Conservation (phyloP, 1,140 invertebrate species). For the Heliconius melpomene region DNA sequence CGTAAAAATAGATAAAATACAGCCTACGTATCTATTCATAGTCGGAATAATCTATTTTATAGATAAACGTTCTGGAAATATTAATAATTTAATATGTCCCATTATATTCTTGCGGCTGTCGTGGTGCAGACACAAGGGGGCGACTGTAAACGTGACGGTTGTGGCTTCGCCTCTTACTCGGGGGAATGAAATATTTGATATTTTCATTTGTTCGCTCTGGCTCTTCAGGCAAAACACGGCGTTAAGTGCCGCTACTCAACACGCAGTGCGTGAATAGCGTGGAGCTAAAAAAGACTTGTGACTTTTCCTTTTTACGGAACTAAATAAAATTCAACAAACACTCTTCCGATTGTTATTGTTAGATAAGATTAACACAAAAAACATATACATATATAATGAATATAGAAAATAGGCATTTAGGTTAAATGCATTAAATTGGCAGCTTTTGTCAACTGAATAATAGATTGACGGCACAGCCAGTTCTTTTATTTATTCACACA, state of each 20-base stretch:
- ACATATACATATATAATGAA: not conserved
- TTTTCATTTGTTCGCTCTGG: no score
- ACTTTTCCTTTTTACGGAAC: no score
- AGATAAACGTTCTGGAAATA: not conserved
- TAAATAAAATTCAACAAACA: not conserved
- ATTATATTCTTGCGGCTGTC: no score
- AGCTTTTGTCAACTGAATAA: slow-evolving; percentile 16
- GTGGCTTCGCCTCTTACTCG: no score
- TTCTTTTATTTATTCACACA: slow-evolving; percentile 31
- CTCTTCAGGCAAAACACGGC: no score
- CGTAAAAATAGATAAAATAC: not conserved
- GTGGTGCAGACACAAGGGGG: no score
- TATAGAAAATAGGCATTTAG: not conserved
- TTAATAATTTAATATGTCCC: not conserved
- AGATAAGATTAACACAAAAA: not conserved
- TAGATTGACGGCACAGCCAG: slow-evolving; percentile 14
- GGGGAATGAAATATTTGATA: no score
- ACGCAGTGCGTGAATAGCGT: no score
- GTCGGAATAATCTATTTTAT: not conserved
- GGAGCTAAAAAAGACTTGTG: no score
- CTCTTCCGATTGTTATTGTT: not conserved
- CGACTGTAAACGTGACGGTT: no score
- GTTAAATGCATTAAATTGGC: slow-evolving; percentile 13
- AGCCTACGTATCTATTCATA: not conserved
- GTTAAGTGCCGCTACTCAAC: no score